Base-by-base conservation (phyloP, 2,113 vertebrate genomes). In the Centropus bengalensis region DNA sequence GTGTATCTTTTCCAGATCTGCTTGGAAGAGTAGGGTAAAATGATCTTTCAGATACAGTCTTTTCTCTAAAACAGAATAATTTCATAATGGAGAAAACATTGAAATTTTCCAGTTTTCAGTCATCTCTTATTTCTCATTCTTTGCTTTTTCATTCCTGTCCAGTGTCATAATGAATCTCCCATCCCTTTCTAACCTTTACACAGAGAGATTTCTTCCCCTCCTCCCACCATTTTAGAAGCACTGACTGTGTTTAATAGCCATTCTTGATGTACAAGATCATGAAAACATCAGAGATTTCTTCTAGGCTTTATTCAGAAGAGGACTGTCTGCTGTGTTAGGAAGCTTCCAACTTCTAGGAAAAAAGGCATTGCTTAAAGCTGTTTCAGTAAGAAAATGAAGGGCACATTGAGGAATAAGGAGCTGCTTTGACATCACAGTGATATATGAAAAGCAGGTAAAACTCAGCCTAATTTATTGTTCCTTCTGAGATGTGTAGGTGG, bases 341-440 rank as follows among this genome's bases (percentile, higher is more conserved):
- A 76, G 70, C 26, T 62, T 59, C 42, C 51, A 74, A 45, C 32
- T 88, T 84, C 42, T 44, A 68, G 18, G 21, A 78, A 66, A 94
- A 84, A 94, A 82, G 86, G 47, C 52, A 6, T 77, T 66, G 75
- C 47, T 66, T 75, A 27, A 58, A 89, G 14, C 32, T 69, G 33
- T 59, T 88, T 78, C 55, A 82, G 42, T 40, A 49, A 52, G 54
- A 80, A 91, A 95, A 95, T 74, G 84, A 93, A 95, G 91, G 58
- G 64, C 47, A 74, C 3, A 59, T 84, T 96, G 94, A 97, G 95
- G 81, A 96, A 89, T 38, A 91, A 97, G 86, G 82, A 90, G 52
- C 38, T 95, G 73, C 80, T 95, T 96, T 95, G 74, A 84, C 86
- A 93, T 63, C 75, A 62, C 24, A 59, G 58, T 66, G 44, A 83